Evolutionary conservation across 2,888 invertebrate genomes (phyloP).

Genomic region (Phania funesta): DNA sequence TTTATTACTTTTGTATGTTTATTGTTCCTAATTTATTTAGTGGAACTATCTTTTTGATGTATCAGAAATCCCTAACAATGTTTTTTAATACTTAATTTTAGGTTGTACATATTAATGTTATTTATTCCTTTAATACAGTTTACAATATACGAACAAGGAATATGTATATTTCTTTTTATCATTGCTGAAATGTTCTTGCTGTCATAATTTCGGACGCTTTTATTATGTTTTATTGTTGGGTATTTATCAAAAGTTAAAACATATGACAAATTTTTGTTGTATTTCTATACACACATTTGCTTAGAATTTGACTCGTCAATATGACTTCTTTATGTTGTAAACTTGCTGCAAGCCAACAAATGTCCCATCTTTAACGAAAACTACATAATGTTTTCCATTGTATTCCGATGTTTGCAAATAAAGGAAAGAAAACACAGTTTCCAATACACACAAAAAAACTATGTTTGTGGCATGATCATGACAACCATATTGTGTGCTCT

Average conservation of each 20-base stretch:
- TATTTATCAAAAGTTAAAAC: conserved; percentile 45
- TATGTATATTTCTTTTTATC: not conserved
- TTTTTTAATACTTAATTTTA: conserved; percentile 54
- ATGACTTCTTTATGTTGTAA: not conserved
- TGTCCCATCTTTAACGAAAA: no score
- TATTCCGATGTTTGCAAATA: no score
- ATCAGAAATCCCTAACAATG: conserved; percentile 46
- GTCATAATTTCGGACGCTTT: not conserved
- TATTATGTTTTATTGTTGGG: conserved; percentile 44
- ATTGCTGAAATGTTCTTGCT: not conserved
- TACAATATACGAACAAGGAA: not conserved
- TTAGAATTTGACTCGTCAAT: not conserved
- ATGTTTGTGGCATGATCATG: no score
- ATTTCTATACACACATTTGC: conserved; percentile 17
- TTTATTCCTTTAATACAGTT: conserved; percentile 11
- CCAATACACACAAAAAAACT: no score
- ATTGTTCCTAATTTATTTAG: conserved; percentile 58
- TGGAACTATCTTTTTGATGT: conserved; percentile 61
- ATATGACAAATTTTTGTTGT: conserved; percentile 40
- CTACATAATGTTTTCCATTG: no score
- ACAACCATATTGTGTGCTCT: no score
- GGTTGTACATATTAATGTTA: conserved; percentile 61
- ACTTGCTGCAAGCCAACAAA: not conserved
- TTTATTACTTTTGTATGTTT: conserved; percentile 8
- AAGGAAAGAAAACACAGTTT: no score